Base-by-base conservation (phyloP, 2,888 invertebrate species). In the Perdita meconis region DNA sequence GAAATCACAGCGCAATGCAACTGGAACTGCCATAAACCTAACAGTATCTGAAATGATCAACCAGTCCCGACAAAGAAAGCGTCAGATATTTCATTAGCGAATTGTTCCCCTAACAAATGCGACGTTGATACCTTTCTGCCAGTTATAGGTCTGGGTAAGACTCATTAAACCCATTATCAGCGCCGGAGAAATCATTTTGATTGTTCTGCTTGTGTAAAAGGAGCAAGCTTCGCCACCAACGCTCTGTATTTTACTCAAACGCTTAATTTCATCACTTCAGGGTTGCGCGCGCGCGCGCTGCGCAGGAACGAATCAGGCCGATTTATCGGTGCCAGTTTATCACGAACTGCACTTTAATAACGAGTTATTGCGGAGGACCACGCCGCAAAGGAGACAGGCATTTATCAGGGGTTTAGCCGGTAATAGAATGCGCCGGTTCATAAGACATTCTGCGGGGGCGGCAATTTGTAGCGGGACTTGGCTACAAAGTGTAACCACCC, bases 351-450 rank as follows among this genome's bases (percentile, higher is more conserved):
- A 73, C 74, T 73, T 78, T 85, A 83, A 84, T 83, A 81, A 74
- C 77, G 69, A 83, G 75, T 83, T 81, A 85, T 67, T 38, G 78
- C 65, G 38, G 71, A 81, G 69, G 75, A 61, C 70, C 42, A 51
- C 26, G 71, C 64, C 67, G 69, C 61, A 61, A 34, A 38, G 64
- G 70, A 64, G 70, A 73, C 78, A 57, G 53, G 77, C 83, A 86
- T 89, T 89, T 87, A 86, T 89, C 86, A 85, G 71, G 61, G 86
- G 66, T 83, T 84, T 86, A 87, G 84, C 83, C 84, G 81, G 82
- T 87, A 84, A 86, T 85, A 85, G 86, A 88, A 88, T 86, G 83
- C 84, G 72, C 76, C 70, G 63, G 73, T 64, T 74, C 80, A 63
- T 57, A 68, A 55, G 53, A n/a, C 63, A 72, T 61, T 59, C 51